Percentiles rank a stretch among this genome's conserved stretches.
These are phyloP conservation scores for Tetraodon nigroviridis DNA, from an alignment of 2,113 vertebrate genomes.

Conservation along the genomic window DNA sequence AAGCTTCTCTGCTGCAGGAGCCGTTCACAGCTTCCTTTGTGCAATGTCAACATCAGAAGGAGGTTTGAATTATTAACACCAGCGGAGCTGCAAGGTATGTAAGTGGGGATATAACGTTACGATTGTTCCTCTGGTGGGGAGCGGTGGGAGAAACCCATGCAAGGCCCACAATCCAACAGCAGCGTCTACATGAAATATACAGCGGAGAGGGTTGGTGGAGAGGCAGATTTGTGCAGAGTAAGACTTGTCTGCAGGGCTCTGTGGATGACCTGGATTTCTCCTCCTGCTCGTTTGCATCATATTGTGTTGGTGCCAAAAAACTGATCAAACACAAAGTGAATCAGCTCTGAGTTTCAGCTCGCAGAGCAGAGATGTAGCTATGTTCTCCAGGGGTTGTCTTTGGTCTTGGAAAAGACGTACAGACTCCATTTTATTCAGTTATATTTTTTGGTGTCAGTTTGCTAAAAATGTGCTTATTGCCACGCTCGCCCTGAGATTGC, in stretches of 20 bases:
- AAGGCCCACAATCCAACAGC: constrained; percentile 2
- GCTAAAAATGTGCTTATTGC: constrained; percentile 10
- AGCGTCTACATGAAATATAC: constrained; percentile 24
- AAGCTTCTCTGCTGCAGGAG: not conserved
- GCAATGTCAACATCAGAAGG: constrained; percentile 21
- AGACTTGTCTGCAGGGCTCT: constrained; percentile 39
- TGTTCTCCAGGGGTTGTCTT: constrained; percentile 21
- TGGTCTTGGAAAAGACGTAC: constrained; percentile 25
- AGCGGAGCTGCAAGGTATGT: constrained; percentile 3
- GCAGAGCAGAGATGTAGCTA: constrained; percentile 26
- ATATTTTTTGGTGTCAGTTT: constrained; percentile 25
- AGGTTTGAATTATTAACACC: constrained; percentile 30
- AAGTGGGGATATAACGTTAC: constrained; percentile 14
- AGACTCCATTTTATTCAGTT: constrained; percentile 16
- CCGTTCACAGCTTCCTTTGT: constrained; percentile 11
- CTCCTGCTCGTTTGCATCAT: constrained; percentile 48
- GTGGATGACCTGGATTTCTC: constrained; percentile 62
- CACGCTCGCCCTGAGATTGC: not conserved
- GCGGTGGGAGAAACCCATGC: constrained; percentile 8
- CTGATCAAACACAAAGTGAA: constrained; percentile 57
- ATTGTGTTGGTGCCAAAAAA: constrained; percentile 45
- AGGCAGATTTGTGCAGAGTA: constrained; percentile 14
- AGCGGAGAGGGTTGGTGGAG: constrained; percentile 11
- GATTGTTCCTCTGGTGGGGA: not conserved
- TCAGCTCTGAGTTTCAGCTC: constrained; percentile 46